These are phyloP conservation scores for Enteromius mattozi DNA, from an alignment of 2,797 vertebrate genomes.

Conservation along the genomic window DNA sequence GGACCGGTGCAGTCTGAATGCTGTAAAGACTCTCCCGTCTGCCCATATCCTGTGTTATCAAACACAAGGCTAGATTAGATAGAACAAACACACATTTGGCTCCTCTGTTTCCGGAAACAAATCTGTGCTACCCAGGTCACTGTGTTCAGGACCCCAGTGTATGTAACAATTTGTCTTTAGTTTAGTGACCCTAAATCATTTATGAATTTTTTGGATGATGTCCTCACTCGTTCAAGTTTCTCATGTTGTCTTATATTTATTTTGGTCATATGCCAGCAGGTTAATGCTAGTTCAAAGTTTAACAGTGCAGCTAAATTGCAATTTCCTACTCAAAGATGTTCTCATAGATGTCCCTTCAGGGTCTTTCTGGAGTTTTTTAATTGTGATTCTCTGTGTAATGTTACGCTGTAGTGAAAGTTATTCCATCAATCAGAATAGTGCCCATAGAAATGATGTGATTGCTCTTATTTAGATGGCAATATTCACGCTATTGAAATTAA, in stretches of 20 bases:
- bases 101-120: conserved; percentile 73
- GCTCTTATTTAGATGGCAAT: not conserved
- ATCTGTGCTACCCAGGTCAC: conserved; percentile 58
- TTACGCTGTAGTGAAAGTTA: not conserved
- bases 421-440: not conserved
- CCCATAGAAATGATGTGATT: not conserved
- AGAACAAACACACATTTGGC: conserved; percentile 69
- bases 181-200: conserved; percentile 6
- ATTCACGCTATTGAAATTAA: not conserved
- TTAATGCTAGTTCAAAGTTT: conserved; percentile 22
- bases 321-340: conserved; percentile 13
- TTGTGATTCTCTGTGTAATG: not conserved
- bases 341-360: not conserved
- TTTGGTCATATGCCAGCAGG: conserved; percentile 10
- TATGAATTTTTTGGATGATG: not conserved
- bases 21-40: conserved; percentile 68
- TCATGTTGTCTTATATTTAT: conserved; percentile 54
- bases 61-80: conserved; percentile 74
- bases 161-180: not conserved
- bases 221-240: conserved; percentile 22
- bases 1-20: conserved; percentile 65
- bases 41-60: conserved; percentile 76
- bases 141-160: conserved; percentile 60
- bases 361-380: not conserved
- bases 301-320: conserved; percentile 21